These are phyloP conservation scores for Oopsacas minuta DNA, from an alignment of 37 sponge, comb jelly and placozoan species.

Conservation along the genomic window DNA sequence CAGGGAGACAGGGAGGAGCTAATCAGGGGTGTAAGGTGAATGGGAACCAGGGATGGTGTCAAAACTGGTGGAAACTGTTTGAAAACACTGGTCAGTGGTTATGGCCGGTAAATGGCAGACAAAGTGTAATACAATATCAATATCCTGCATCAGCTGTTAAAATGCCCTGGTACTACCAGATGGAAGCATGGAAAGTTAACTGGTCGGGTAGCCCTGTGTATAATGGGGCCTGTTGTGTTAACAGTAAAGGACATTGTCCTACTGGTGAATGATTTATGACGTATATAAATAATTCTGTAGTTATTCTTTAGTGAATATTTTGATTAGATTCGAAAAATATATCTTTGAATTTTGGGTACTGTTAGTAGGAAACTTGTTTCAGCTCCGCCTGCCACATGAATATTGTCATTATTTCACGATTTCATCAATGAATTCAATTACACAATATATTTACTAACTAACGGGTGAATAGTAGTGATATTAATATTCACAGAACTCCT, in stretches of 20 bases:
- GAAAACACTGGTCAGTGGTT: slow-evolving; percentile 34
- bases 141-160: slow-evolving; percentile 21
- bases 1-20: slow-evolving; percentile 23
- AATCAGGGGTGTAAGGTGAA: slow-evolving; percentile 36
- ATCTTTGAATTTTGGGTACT: too few species aligned
- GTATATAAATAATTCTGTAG: too few species aligned
- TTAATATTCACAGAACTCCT: too few species aligned
- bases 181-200: slow-evolving; percentile 28
- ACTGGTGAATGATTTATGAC: too few species aligned
- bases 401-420: too few species aligned
- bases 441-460: too few species aligned
- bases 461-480: too few species aligned
- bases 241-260: slow-evolving; percentile 19
- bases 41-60: slow-evolving; percentile 30
- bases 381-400: too few species aligned
- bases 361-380: too few species aligned
- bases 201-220: slow-evolving; percentile 16
- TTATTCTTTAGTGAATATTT: too few species aligned
- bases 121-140: slow-evolving; percentile 24
- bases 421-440: too few species aligned
- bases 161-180: slow-evolving; percentile 35
- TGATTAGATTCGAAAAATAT: too few species aligned
- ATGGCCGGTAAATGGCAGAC: slow-evolving; percentile 25
- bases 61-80: slow-evolving; percentile 30
- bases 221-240: slow-evolving; percentile 25